A percentile compares a stretch with the other conserved stretches of the same genome.
Evolutionary conservation across 2,797 vertebrate genomes (phyloP).

Genomic region (Octomys mimax): DNA sequence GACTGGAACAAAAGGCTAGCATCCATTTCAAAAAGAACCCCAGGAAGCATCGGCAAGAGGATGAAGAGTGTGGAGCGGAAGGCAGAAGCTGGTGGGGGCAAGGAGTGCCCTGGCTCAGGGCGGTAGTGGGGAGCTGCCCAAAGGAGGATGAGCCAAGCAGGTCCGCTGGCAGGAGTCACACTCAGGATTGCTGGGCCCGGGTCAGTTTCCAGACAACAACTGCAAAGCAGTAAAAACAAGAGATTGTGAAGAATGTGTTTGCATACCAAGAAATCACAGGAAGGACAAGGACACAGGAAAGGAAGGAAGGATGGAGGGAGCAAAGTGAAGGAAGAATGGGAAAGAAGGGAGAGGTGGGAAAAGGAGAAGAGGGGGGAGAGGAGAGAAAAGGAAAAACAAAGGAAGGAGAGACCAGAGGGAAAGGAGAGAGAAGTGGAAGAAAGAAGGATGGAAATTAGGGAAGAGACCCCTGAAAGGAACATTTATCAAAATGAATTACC

Average conservation of each 20-base stretch:
- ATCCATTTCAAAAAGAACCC: conserved; percentile 80
- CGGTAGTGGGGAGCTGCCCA: not conserved
- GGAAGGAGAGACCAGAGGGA: not conserved
- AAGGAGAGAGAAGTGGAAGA: not conserved
- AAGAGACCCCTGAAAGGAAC: conserved; percentile 61
- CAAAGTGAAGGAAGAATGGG: no score
- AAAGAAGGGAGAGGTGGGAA: not conserved
- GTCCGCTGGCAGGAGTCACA: conserved; percentile 21
- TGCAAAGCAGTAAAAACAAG: conserved; percentile 33
- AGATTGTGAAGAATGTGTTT: conserved; percentile 18
- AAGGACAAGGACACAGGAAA: not conserved
- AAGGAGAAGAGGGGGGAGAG: not conserved
- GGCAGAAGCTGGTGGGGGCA: conserved; percentile 60
- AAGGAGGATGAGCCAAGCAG: not conserved
- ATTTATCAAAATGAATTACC: conserved; percentile 76
- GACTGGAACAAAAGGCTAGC: conserved; percentile 81
- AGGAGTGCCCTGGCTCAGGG: conserved; percentile 27
- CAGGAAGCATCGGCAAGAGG: conserved; percentile 73
- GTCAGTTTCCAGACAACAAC: conserved; percentile 71
- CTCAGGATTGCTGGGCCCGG: conserved; percentile 29
- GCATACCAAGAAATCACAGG: not conserved
- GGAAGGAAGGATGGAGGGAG: not conserved
- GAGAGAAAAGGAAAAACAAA: no score
- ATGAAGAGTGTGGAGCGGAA: conserved; percentile 67
- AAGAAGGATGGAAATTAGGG: not conserved